A percentile compares a stretch with the other conserved stretches of the same genome.
Evolutionary conservation across 2,113 vertebrate species (phyloP).

Genomic region (Grantiella picta): DNA sequence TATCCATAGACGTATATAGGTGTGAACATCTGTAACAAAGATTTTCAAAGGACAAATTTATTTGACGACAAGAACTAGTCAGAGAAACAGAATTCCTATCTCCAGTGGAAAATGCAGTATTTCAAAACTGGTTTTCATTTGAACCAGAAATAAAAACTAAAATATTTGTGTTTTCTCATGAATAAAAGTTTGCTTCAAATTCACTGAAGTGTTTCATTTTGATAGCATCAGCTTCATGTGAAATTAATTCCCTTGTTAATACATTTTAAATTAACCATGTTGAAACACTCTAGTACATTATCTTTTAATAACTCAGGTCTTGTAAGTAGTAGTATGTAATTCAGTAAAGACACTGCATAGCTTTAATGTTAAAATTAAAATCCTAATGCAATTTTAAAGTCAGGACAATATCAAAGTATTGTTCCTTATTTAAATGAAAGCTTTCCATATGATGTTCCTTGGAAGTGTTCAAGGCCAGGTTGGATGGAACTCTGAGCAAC

Average conservation of each 20-base stretch:
- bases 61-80: neutral
- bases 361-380: neutral
- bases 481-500: neutral
- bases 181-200: constrained; percentile 28
- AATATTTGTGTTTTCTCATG: neutral
- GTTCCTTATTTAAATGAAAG: neutral
- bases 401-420: neutral
- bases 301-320: neutral
- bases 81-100: neutral
- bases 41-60: neutral
- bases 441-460: neutral
- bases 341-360: neutral
- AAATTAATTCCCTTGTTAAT: constrained; percentile 42
- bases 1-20: neutral
- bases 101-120: neutral
- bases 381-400: neutral
- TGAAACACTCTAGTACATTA: neutral
- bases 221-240: neutral
- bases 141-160: neutral
- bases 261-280: neutral
- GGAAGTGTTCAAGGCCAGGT: neutral
- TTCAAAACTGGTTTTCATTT: constrained; percentile 31
- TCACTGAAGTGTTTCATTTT: constrained; percentile 48
- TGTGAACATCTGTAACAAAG: neutral
- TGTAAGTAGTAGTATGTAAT: neutral